phyloP scores from a whole-genome alignment of 1,140 invertebrate species.

The Stenopsyche tienmushanensis region DNA sequence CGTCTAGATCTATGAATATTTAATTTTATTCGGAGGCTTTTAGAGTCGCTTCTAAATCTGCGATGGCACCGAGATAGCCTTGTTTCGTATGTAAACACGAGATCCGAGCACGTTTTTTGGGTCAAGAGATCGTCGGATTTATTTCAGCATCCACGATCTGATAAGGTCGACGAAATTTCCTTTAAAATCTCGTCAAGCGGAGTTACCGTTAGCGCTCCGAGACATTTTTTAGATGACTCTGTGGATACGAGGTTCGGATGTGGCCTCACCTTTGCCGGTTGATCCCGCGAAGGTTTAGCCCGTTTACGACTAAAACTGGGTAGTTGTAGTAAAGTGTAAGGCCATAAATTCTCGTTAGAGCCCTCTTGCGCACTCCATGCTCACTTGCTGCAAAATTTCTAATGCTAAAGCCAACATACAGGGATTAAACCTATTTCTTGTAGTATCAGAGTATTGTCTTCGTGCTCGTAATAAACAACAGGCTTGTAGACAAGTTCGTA shows the following conservation, averaged over 20 bases:
- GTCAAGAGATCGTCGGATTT: constrained; percentile 18
- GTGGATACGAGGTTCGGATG: background rate
- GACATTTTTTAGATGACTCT: background rate
- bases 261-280: constrained; percentile 14
- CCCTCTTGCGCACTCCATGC: constrained; percentile 20
- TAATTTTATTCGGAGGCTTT: constrained; percentile 15
- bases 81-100: constrained; percentile 11
- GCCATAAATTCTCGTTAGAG: constrained; percentile 40
- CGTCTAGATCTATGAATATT: constrained; percentile 7
- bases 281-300: constrained; percentile 15
- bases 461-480: constrained; percentile 17
- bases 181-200: constrained; percentile 1
- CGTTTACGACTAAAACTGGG: constrained; percentile 10
- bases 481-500: constrained; percentile 20
- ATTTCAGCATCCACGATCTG: constrained; percentile 1
- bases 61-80: constrained; percentile 10
- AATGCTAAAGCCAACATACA: constrained; percentile 36
- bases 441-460: constrained; percentile 27
- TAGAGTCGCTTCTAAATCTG: background rate
- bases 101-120: constrained; percentile 13
- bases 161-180: constrained; percentile 7
- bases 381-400: constrained; percentile 35
- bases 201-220: background rate
- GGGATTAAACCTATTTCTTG: constrained; percentile 37
- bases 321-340: constrained; percentile 7